A percentile compares a stretch with the other conserved stretches of the same genome.
These are phyloP conservation scores for Cyclargus thomasi DNA, from an alignment of 1,140 invertebrate genomes.

Conservation along the genomic window DNA sequence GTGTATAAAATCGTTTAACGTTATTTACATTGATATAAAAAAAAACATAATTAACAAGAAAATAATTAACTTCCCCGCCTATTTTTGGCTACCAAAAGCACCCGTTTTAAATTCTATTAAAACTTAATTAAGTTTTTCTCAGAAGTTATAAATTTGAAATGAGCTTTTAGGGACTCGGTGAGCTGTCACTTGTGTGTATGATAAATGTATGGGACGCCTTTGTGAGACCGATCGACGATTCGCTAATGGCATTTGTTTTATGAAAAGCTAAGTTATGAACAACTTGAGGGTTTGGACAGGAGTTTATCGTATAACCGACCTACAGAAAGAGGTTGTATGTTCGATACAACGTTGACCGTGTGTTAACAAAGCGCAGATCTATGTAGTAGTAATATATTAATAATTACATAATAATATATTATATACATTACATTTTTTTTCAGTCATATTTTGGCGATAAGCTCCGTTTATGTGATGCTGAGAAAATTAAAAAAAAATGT, in stretches of 20 bases:
- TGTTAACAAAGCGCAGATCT: no score
- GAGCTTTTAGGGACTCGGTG: conserved; percentile 65
- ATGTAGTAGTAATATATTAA: no score
- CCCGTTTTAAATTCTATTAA: conserved; percentile 73
- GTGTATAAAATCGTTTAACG: conserved; percentile 53
- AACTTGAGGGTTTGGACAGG: conserved; percentile 4
- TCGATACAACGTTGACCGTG: no score
- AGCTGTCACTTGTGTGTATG: conserved; percentile 67
- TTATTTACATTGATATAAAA: conserved; percentile 51
- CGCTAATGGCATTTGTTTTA: conserved; percentile 21
- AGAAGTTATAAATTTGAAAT: conserved; percentile 64
- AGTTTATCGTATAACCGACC: not conserved
- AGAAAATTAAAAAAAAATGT: not conserved
- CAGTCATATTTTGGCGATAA: no score
- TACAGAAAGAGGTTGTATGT: not conserved
- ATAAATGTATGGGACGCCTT: conserved; percentile 66
- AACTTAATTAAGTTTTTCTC: conserved; percentile 74
- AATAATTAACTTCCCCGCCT: conserved; percentile 70
- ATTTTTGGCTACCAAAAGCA: conserved; percentile 73
- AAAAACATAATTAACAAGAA: conserved; percentile 60
- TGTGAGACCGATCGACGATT: conserved; percentile 36
- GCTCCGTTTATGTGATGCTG: no score
- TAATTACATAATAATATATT: no score
- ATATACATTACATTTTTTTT: no score
- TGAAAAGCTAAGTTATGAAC: conserved; percentile 13